Evolutionary conservation across 2,888 invertebrate genomes (phyloP).

Genomic region (Caenorhabditis sp.): DNA sequence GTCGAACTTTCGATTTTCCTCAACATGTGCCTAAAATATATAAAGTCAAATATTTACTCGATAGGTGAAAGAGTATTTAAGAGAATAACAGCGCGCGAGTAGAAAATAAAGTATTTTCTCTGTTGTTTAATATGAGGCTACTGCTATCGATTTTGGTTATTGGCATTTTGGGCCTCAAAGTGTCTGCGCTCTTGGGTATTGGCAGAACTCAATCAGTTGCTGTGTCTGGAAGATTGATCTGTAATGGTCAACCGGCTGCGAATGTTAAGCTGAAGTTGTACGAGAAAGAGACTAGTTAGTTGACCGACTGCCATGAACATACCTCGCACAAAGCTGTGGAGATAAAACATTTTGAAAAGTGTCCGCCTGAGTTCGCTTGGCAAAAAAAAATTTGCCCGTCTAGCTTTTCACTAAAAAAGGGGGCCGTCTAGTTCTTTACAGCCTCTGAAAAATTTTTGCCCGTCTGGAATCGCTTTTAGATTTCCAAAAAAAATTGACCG

Average conservation of each 20-base stretch:
- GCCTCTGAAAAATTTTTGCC: too few relatives aligned
- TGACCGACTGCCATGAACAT: too few relatives aligned
- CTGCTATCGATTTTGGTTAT: not conserved
- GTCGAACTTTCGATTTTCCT: not conserved
- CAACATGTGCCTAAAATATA: not conserved
- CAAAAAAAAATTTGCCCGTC: too few relatives aligned
- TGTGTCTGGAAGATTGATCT: slow-evolving; percentile 50
- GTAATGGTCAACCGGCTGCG: slow-evolving; percentile 49
- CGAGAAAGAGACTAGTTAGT: slow-evolving; percentile 53
- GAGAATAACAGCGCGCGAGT: too few relatives aligned
- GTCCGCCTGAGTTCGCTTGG: too few relatives aligned
- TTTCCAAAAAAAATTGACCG: not conserved
- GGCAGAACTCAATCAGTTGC: slow-evolving; percentile 53
- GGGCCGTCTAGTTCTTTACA: too few relatives aligned
- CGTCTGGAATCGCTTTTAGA: too few relatives aligned
- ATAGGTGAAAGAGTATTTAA: not conserved
- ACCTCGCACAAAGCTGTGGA: too few relatives aligned
- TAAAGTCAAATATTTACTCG: not conserved
- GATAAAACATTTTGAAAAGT: too few relatives aligned
- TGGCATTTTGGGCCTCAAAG: not conserved
- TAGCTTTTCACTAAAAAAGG: too few relatives aligned
- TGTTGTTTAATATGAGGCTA: not conserved
- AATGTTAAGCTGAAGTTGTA: slow-evolving; percentile 53
- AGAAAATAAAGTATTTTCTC: too few relatives aligned
- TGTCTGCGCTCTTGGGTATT: slow-evolving; percentile 41